Evolutionary conservation across 2,888 invertebrate species (phyloP).

Genomic region (Acronicta alni): DNA sequence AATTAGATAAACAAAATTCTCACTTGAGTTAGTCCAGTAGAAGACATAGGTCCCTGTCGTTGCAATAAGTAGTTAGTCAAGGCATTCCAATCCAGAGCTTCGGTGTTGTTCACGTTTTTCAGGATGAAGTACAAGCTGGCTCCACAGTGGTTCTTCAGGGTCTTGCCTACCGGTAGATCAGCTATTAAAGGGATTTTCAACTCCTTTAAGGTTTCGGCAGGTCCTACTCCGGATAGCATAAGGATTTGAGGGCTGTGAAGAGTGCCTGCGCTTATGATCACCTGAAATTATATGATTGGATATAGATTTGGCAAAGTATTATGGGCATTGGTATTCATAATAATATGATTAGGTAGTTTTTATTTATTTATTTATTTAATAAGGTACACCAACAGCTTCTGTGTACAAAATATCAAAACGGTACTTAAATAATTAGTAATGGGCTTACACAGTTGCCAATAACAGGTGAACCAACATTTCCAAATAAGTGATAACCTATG

Average conservation of each 20-base stretch:
- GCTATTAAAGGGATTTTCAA: constrained; percentile 88
- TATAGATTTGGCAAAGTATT: too few species aligned
- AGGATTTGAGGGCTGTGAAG: constrained; percentile 91
- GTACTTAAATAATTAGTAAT: too few species aligned
- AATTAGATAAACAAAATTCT: background rate
- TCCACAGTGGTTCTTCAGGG: constrained; percentile 91
- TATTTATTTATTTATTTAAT: too few species aligned
- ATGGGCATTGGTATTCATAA: too few species aligned
- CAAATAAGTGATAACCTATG: too few species aligned
- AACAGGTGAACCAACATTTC: too few species aligned
- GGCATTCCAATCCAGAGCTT: constrained; percentile 88
- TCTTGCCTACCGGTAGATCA: constrained; percentile 90
- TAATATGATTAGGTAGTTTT: too few species aligned
- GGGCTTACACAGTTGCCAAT: too few species aligned
- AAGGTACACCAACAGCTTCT: too few species aligned
- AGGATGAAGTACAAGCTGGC: constrained; percentile 87
- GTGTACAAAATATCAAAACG: too few species aligned
- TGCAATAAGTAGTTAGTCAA: constrained; percentile 88
- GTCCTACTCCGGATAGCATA: constrained; percentile 91
- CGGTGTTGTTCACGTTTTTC: constrained; percentile 78
- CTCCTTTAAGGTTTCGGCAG: constrained; percentile 83
- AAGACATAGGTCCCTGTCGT: constrained; percentile 89
- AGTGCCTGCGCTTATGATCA: constrained; percentile 90
- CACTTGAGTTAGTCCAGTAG: constrained; percentile 91
- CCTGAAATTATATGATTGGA: constrained; percentile 62